Conservation (phyloP, 2,113 vertebrate species). For the Apeltes quadracus region DNA sequence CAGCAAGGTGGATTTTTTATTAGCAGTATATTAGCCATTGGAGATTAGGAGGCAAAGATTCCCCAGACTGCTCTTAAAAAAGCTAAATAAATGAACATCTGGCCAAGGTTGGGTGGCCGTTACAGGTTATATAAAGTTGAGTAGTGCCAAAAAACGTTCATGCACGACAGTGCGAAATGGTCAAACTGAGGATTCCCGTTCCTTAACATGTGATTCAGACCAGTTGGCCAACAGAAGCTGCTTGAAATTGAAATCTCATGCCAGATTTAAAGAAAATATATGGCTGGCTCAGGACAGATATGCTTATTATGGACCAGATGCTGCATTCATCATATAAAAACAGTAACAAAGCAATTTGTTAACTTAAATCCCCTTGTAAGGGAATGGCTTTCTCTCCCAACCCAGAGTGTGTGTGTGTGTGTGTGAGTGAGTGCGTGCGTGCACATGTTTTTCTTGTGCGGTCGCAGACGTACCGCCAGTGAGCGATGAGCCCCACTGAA, state of each 20-base stretch:
- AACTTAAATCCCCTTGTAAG: constrained; percentile 26
- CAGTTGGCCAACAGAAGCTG: constrained; percentile 59
- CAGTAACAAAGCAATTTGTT: constrained; percentile 51
- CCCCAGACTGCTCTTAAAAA: constrained; percentile 65
- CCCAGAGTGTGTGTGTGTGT: constrained; percentile 33
- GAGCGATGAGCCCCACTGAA: constrained; percentile 54
- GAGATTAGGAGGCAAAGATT: constrained; percentile 63
- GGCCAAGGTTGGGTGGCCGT: constrained; percentile 71
- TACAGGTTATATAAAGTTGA: constrained; percentile 66
- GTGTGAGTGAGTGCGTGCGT: constrained; percentile 4
- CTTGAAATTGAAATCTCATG: constrained; percentile 76
- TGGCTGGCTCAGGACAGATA: constrained; percentile 50
- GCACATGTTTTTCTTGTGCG: constrained; percentile 20
- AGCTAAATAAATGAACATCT: constrained; percentile 73
- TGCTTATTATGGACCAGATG: constrained; percentile 35
- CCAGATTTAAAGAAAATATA: constrained; percentile 61
- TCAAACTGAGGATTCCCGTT: constrained; percentile 60
- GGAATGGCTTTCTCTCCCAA: constrained; percentile 33
- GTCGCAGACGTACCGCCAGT: constrained; percentile 18
- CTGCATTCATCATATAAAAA: constrained; percentile 54
- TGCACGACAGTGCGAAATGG: constrained; percentile 46
- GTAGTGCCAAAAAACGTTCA: constrained; percentile 53
- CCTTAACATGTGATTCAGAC: constrained; percentile 61
- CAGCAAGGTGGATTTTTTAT: constrained; percentile 71
- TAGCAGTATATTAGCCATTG: constrained; percentile 63